Evolutionary conservation across 2,113 vertebrate species (phyloP).

Genomic region (Corvus cornix): DNA sequence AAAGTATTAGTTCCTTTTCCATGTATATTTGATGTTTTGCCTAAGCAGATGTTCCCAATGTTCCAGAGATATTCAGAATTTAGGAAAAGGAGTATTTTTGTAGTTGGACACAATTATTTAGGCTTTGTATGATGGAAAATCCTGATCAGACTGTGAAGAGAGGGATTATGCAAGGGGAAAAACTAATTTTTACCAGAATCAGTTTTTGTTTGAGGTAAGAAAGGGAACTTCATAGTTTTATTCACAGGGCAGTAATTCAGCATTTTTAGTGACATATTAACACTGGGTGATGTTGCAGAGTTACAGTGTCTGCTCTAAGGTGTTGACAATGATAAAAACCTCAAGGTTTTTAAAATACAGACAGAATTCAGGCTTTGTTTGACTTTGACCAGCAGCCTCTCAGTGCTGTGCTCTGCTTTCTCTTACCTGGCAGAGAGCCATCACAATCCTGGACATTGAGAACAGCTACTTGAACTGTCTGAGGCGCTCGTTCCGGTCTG

Average conservation of each 20-base stretch:
- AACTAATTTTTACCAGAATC: background rate
- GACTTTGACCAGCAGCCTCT: background rate
- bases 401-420: background rate
- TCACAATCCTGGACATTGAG: slow-evolving; percentile 94
- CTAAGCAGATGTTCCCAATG: background rate
- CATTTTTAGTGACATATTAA: background rate
- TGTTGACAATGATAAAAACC: background rate
- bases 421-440: slow-evolving; percentile 81
- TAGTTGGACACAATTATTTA: background rate
- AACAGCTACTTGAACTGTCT: slow-evolving; percentile 82
- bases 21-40: background rate
- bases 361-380: background rate
- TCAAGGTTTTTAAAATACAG: background rate
- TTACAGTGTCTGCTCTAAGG: background rate
- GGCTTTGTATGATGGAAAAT: background rate
- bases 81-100: background rate
- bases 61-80: background rate
- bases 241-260: background rate
- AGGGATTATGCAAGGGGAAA: background rate
- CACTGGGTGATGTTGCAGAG: background rate
- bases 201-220: background rate
- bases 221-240: background rate
- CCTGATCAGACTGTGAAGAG: background rate
- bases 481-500: slow-evolving; percentile 80
- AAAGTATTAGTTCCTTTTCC: background rate